Percentiles rank a stretch among this genome's conserved stretches.
phyloP scores from a whole-genome alignment of 2,113 vertebrate genomes.

The Epinephelus cyanopodus region DNA sequence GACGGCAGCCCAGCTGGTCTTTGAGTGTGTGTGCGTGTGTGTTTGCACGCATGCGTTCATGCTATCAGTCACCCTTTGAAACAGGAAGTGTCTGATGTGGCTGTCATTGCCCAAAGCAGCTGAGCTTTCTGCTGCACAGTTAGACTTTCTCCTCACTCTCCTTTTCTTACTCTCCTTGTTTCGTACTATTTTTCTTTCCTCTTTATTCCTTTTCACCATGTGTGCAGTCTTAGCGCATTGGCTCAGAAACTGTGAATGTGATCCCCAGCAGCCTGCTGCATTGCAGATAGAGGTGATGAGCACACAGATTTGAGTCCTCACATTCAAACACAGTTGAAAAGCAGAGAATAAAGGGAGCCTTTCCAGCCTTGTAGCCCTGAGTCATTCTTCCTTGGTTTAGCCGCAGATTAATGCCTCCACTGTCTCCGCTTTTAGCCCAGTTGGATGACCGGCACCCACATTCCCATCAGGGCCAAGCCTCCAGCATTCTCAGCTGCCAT shows the following conservation, averaged over 20 bases:
- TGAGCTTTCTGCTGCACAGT: constrained; percentile 30
- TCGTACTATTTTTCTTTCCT: neutral
- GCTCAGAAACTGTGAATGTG: constrained; percentile 69
- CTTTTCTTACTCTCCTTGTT: neutral
- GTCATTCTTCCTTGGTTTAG: constrained; percentile 61
- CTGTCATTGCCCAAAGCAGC: constrained; percentile 29
- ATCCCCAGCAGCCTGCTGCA: constrained; percentile 79
- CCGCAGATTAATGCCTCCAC: constrained; percentile 57
- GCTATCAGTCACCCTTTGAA: constrained; percentile 24
- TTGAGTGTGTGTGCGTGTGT: neutral
- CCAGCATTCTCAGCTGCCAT: constrained; percentile 77
- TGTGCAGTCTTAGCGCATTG: constrained; percentile 60
- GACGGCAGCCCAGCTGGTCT: constrained; percentile 53
- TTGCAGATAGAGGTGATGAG: constrained; percentile 82
- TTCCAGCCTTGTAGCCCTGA: constrained; percentile 43
- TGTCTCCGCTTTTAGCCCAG: constrained; percentile 56
- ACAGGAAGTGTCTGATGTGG: constrained; percentile 67
- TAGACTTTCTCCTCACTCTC: constrained; percentile 2
- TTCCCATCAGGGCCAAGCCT: constrained; percentile 60
- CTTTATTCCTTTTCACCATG: constrained; percentile 39
- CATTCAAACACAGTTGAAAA: constrained; percentile 69
- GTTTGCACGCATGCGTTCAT: neutral
- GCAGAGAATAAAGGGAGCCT: neutral
- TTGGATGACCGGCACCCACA: constrained; percentile 47
- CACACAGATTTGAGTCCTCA: constrained; percentile 69